Conservation (phyloP, 2,797 vertebrate genomes). For the Buphagus erythrorhynchus region DNA sequence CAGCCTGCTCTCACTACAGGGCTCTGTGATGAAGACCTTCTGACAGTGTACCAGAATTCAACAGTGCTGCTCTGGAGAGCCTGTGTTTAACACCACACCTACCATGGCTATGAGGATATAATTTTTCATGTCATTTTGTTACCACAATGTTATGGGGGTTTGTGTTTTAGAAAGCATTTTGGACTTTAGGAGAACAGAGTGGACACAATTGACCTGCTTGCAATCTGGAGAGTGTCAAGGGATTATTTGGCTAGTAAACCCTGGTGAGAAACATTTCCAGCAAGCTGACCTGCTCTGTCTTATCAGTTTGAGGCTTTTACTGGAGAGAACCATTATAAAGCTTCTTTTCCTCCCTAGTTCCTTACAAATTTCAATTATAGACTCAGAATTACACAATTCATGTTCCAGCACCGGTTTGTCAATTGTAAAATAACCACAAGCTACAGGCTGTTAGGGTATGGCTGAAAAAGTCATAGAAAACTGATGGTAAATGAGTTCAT, state of each 20-base stretch:
- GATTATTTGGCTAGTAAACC: not conserved
- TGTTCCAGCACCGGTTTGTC: not conserved
- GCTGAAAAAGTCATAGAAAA: not conserved
- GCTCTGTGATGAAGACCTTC: not conserved
- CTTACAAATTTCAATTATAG: not conserved
- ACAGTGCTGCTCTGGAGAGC: not conserved
- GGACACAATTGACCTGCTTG: not conserved
- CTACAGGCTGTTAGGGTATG: not conserved
- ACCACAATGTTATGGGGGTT: not conserved
- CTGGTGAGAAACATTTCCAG: not conserved
- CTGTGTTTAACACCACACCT: not conserved
- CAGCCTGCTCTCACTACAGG: not conserved
- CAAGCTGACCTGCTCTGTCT: not conserved
- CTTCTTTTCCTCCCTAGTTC: not conserved
- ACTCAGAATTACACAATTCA: not conserved
- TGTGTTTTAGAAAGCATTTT: not conserved
- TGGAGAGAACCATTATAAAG: not conserved
- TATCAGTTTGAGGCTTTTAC: not conserved
- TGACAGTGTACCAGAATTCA: not conserved
- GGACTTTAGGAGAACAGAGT: not conserved
- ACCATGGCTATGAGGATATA: accelerated
- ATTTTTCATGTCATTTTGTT: not conserved
- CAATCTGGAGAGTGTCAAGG: not conserved
- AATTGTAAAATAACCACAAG: not conserved
- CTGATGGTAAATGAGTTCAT: not conserved